Evolutionary conservation across 2,797 vertebrate species (phyloP).

Genomic region (Pagetopsis macropterus): DNA sequence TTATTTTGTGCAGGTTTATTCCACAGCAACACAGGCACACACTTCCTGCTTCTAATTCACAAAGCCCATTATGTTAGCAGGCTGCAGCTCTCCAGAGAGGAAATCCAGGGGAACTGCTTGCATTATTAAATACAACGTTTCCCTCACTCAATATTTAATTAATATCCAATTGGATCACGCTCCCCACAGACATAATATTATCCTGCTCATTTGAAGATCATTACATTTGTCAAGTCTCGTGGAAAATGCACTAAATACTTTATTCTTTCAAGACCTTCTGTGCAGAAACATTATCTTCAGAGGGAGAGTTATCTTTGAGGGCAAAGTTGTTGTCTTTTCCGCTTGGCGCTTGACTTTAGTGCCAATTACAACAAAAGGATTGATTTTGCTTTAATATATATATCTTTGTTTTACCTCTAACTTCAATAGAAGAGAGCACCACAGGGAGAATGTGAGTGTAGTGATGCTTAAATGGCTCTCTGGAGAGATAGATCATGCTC

Average conservation of each 20-base stretch:
- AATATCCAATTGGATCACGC: conserved; percentile 82
- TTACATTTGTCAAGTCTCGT: conserved; percentile 83
- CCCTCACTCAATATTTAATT: conserved; percentile 83
- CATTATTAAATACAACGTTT: conserved; percentile 84
- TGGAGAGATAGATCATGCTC: conserved; percentile 15
- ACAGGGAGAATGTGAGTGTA: conserved; percentile 23
- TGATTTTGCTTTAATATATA: conserved; percentile 44
- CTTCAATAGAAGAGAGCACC: conserved; percentile 29
- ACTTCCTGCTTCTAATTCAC: conserved; percentile 51
- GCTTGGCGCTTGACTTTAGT: conserved; percentile 57
- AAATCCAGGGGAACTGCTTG: conserved; percentile 75
- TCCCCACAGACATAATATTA: conserved; percentile 83
- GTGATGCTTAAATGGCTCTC: conserved; percentile 34
- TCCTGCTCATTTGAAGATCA: conserved; percentile 82
- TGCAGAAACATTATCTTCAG: conserved; percentile 58
- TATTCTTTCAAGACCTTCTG: conserved; percentile 75
- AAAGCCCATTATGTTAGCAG: conserved; percentile 65
- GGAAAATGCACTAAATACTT: conserved; percentile 75
- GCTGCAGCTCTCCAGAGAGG: conserved; percentile 71
- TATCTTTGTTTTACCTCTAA: conserved; percentile 39
- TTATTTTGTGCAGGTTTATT: conserved; percentile 17
- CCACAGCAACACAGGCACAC: conserved; percentile 10
- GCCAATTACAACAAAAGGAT: conserved; percentile 57
- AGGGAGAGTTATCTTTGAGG: conserved; percentile 67
- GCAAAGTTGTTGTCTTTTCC: conserved; percentile 63